Percentiles rank a stretch among this genome's conserved stretches.
Evolutionary conservation across 1,140 invertebrate genomes (phyloP).

Genomic region (Pogonomyrmex californicus): DNA sequence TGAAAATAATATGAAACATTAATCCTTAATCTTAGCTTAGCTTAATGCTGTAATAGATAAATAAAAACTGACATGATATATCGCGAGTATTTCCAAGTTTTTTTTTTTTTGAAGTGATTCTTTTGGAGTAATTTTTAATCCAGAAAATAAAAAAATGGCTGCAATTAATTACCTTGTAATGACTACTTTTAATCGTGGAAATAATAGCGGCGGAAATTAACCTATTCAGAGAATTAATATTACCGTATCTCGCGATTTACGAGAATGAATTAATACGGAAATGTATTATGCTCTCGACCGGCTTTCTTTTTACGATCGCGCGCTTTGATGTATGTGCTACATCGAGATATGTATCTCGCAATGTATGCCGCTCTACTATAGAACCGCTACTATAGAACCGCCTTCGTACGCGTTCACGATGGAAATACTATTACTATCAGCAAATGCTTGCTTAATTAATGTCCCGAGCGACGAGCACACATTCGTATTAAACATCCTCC

Average conservation of each 20-base stretch:
- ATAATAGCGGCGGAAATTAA: slow-evolving; percentile 13
- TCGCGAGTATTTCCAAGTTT: neutral
- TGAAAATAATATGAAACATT: neutral
- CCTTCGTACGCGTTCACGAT: neutral
- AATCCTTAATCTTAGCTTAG: slow-evolving; percentile 25
- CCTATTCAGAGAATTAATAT: slow-evolving; percentile 22
- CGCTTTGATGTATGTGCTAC: slow-evolving; percentile 20
- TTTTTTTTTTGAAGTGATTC: neutral
- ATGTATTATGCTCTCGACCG: neutral
- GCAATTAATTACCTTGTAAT: slow-evolving; percentile 10
- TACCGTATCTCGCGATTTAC: slow-evolving; percentile 36
- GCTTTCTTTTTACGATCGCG: slow-evolving; percentile 27
- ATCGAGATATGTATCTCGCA: slow-evolving; percentile 47
- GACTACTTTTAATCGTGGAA: slow-evolving; percentile 16
- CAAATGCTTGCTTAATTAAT: slow-evolving; percentile 47
- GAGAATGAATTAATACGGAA: slow-evolving; percentile 44
- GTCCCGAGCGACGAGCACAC: slow-evolving; percentile 9
- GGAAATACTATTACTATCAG: slow-evolving; percentile 52
- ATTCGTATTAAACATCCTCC: slow-evolving; percentile 61
- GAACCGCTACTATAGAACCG: neutral
- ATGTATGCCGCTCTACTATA: neutral
- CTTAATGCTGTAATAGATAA: neutral
- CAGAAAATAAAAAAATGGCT: neutral
- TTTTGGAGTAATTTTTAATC: slow-evolving; percentile 13
- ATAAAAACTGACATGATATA: slow-evolving; percentile 4